Base-by-base conservation (phyloP, 2,797 vertebrate genomes). In the Meda fulgida region DNA sequence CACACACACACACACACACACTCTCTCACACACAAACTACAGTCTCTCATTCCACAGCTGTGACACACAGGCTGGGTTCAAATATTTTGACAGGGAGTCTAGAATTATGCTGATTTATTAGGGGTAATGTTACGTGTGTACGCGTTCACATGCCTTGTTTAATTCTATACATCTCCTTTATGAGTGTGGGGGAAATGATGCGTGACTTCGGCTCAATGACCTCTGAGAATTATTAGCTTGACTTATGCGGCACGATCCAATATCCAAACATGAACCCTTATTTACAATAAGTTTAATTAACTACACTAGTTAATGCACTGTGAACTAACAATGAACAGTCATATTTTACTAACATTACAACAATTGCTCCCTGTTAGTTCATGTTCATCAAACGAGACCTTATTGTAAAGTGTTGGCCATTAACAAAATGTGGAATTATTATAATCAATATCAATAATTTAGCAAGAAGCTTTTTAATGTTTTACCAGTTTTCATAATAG, bases 201-300 rank as follows among this genome's bases (percentile, higher is more conserved):
- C 9, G 13, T 43, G 51, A 16, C 80, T 36, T 58, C 21, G 51
- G 36, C 31, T 81, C 67, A 31, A 3, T 60, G 26, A 43, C 80
- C 67, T 58, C 67, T 58, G 34, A 16, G n/a, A 58, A 21, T 81
- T 55, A 60, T 81, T 58, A 81, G 67, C 43, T 51, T 66, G 60
- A 34, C 40, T 79, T 26, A 14, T 26, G 11, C 58, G 13, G n/a
- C 4, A 60, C 5, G 5, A 29, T 31, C 31, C 13, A 7, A 63
- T 63, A 63, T 63, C 11, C 26, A 16, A 26, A 60, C n/a, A 60
- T 23, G 53, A 23, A 51, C 19, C 18, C 2, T 51, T 51, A 51
- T 55, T 23, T 0, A 0, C 53, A 23, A 1, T 55, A 58, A 53
- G 51, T 53, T 53, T 23, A 0, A 51, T 51, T 51, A 48, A 48